Evolutionary conservation across 1,140 invertebrate species (phyloP), one percentile per base, ranked within the genome.

Genomic region (Luehdorfia chinensis): DNA sequence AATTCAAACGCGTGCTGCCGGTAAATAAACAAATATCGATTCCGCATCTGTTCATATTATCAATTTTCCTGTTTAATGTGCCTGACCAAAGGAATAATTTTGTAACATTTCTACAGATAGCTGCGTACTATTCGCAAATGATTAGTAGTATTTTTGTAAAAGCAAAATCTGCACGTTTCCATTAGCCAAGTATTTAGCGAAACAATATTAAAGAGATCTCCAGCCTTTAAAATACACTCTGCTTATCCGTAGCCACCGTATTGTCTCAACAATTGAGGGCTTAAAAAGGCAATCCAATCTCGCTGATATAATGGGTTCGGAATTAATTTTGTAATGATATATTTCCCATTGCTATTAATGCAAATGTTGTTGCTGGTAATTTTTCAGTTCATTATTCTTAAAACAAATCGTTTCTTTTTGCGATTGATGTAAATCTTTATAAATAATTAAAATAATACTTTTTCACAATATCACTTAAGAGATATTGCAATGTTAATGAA

Each of bases 281-380:
- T 43, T 43, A 43, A 43, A 41, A 39, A 39, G 36, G 39, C 39
- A 30, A 43, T 43, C 39, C 39, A 43, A 43, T 43, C 39, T 43
- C 25, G 14, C 25, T 43, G 39, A 43, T 43, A 25, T 13, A 16
- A 43, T 43, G 25, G 21, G 5, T 39, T 19, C 25, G 21, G 36
- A 39, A 23, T 39, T 39, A 39, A 39, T 39, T 39, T 39, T 13
- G 21, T 39, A 39, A 39, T 27, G 21, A 25, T 25, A 7, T 27
- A 25, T 11, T 39, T 39, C 23, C 19, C 19, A 39, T 14, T 27
- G 11, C 21, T 25, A 27, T 27, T n/a, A n/a, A n/a, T n/a, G n/a
- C n/a, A n/a, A n/a, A n/a, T n/a, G n/a, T n/a, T n/a, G n/a, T n/a
- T n/a, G n/a, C n/a, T n/a, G n/a, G n/a, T n/a, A n/a, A n/a, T n/a